Evolutionary conservation across 2,113 vertebrate genomes (phyloP).

Genomic region (Lamprologus tigripictilis): DNA sequence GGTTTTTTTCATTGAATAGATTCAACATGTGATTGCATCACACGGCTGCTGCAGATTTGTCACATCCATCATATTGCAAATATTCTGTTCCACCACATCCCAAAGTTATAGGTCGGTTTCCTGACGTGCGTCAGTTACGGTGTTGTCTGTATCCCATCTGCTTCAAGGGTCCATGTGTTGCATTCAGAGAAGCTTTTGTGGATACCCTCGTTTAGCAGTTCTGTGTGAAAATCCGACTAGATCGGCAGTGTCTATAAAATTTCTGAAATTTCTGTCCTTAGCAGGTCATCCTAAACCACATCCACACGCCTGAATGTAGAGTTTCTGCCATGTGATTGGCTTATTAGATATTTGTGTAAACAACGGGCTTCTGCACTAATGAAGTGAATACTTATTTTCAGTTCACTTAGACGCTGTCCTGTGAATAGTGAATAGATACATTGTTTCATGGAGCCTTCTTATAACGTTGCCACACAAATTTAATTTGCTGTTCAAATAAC

Average conservation of each 20-base stretch:
- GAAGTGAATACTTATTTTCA: not conserved
- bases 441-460: not conserved
- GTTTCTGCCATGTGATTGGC: not conserved
- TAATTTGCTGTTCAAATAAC: not conserved
- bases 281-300: not conserved
- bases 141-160: not conserved
- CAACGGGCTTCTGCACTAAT: not conserved
- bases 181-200: not conserved
- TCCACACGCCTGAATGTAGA: not conserved
- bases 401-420: not conserved
- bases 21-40: not conserved
- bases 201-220: not conserved
- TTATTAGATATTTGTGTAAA: not conserved
- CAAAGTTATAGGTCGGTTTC: not conserved
- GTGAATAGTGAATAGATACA: not conserved
- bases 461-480: not conserved
- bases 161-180: not conserved
- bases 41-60: not conserved
- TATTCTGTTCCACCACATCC: not conserved
- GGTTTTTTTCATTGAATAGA: not conserved
- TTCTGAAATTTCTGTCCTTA: not conserved
- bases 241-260: not conserved
- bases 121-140: fast-evolving
- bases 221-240: not conserved
- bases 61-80: not conserved